Evolutionary conservation across 2,888 invertebrate species (phyloP).

Genomic region (Dorcus hopei): DNA sequence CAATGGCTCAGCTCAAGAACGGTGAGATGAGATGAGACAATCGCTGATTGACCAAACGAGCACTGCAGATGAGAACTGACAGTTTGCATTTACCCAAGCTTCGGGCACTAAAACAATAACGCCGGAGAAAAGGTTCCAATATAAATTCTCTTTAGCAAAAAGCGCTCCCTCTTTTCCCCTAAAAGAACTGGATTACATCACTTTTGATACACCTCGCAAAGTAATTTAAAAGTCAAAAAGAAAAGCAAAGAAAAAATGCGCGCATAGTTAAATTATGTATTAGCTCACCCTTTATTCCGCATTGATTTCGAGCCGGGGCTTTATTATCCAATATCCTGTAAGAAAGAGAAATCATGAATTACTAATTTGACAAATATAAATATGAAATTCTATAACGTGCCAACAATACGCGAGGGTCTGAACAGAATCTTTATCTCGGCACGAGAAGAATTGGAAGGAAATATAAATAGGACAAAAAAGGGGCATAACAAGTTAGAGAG

Average conservation of each 20-base stretch:
- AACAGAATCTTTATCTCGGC: constrained; percentile 11
- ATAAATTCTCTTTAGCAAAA: too few species aligned
- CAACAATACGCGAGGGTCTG: constrained; percentile 9
- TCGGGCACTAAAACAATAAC: too few species aligned
- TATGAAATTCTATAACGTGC: constrained; percentile 13
- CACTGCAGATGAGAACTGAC: constrained; percentile 19
- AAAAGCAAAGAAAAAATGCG: too few species aligned
- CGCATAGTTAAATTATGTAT: too few species aligned
- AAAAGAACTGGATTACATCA: too few species aligned
- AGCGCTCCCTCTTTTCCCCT: too few species aligned
- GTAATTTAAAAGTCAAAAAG: not conserved
- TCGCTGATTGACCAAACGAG: constrained; percentile 40
- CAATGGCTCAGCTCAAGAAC: constrained; percentile 32
- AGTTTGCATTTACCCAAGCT: not conserved
- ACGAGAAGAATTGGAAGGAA: constrained; percentile 9
- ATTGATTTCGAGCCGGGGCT: not conserved
- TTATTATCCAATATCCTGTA: constrained; percentile 7
- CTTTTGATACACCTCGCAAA: not conserved
- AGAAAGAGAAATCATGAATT: constrained; percentile 16
- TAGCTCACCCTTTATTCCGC: not conserved
- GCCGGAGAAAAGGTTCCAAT: too few species aligned
- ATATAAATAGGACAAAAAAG: constrained; percentile 13
- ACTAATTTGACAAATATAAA: constrained; percentile 14
- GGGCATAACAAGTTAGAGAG: constrained; percentile 8
- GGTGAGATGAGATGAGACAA: constrained; percentile 36